These are phyloP conservation scores for Pygoscelis adeliae DNA, from an alignment of 2,113 vertebrate species.

Conservation along the genomic window DNA sequence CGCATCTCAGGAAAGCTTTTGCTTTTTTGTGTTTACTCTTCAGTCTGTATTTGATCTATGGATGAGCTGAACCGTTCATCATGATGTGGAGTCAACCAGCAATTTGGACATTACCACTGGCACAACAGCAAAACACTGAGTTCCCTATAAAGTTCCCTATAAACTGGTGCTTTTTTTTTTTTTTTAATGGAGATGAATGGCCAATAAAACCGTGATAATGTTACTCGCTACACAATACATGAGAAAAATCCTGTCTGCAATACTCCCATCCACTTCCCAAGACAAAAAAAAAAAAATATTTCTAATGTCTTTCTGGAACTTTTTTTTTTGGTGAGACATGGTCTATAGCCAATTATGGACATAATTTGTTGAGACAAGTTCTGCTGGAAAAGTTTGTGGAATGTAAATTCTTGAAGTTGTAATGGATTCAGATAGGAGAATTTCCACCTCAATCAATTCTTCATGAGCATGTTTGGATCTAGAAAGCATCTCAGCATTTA, in stretches of 20 bases:
- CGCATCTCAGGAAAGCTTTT: not conserved
- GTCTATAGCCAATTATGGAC: not conserved
- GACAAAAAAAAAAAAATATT: not conserved
- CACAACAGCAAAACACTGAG: not conserved
- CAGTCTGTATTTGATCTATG: not conserved
- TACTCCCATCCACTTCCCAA: not conserved
- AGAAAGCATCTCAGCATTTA: not conserved
- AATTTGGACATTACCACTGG: not conserved
- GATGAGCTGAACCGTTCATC: not conserved
- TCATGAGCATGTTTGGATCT: not conserved
- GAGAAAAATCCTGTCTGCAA: not conserved
- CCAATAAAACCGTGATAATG: not conserved
- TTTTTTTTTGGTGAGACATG: not conserved
- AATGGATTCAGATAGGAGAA: not conserved
- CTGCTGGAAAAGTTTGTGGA: not conserved
- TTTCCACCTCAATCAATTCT: not conserved
- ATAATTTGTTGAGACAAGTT: not conserved
- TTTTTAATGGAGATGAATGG: not conserved
- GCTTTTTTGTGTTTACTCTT: not conserved
- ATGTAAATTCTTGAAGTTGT: not conserved
- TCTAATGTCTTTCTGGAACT: not conserved
- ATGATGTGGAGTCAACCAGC: not conserved
- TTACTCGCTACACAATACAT: not conserved
- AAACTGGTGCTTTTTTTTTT: not conserved
- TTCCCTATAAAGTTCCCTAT: not conserved